Conservation (phyloP, 2,113 vertebrate genomes). For the Nannospalax galili region DNA sequence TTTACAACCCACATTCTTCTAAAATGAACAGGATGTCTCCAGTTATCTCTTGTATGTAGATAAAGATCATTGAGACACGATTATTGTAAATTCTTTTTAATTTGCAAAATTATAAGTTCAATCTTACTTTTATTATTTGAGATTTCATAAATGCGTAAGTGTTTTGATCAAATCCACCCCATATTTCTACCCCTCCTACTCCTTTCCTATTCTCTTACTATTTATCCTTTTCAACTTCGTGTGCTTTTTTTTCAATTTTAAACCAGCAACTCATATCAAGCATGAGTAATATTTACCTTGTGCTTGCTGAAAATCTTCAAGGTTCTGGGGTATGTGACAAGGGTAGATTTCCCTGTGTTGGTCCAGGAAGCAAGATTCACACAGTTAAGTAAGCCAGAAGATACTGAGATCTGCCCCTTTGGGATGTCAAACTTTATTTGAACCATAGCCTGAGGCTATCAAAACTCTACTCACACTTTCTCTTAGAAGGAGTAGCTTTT, state of each 20-base stretch:
- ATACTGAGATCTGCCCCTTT: not conserved
- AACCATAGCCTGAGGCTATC: not conserved
- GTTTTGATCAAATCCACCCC: not conserved
- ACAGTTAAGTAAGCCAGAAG: not conserved
- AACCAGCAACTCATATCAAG: not conserved
- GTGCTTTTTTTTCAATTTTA: not conserved
- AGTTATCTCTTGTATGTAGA: not conserved
- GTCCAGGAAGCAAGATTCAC: not conserved
- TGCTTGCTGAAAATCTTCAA: not conserved
- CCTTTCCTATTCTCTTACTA: not conserved
- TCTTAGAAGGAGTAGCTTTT: not conserved
- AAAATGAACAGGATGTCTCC: not conserved
- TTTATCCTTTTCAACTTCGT: not conserved
- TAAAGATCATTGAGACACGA: constrained; percentile 11
- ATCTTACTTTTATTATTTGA: not conserved
- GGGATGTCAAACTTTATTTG: not conserved
- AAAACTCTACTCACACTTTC: not conserved
- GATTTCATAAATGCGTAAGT: not conserved
- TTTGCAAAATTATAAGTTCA: no score
- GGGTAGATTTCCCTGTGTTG: not conserved
- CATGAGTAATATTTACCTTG: not conserved
- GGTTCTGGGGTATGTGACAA: not conserved
- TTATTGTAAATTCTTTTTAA: not conserved
- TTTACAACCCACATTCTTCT: constrained; percentile 19
- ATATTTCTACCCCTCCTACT: no score